Conservation (phyloP, 2,113 vertebrate species). For the Crotalus helleri region DNA sequence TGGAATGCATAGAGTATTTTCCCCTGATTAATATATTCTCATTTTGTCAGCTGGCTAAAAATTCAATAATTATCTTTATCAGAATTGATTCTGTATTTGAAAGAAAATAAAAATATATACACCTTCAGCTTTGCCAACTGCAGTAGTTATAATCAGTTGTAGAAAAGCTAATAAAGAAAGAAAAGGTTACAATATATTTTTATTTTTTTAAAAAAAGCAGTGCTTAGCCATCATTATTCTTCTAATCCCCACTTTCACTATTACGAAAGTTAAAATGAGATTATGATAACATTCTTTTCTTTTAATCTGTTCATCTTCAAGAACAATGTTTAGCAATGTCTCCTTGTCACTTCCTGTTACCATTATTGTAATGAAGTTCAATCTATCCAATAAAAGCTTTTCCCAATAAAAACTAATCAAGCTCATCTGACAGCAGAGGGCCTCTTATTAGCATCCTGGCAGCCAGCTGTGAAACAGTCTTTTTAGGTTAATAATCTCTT, state of each 20-base stretch:
- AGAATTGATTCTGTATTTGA: too few relatives aligned
- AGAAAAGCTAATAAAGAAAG: too few relatives aligned
- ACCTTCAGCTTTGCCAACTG: too few relatives aligned
- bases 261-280: too few relatives aligned
- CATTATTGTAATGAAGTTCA: not conserved
- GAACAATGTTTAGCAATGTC: not conserved
- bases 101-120: too few relatives aligned
- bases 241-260: too few relatives aligned
- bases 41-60: not conserved
- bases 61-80: not conserved
- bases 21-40: not conserved
- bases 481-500: rapidly evolving
- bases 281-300: not conserved
- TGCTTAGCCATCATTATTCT: too few relatives aligned
- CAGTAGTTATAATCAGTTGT: too few relatives aligned
- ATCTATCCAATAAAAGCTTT: not conserved
- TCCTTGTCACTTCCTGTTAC: not conserved
- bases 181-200: too few relatives aligned
- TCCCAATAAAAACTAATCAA: constrained; percentile 6
- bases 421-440: not conserved
- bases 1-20: not conserved
- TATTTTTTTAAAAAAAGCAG: too few relatives aligned
- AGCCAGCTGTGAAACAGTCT: not conserved
- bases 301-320: not conserved
- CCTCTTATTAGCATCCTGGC: constrained; percentile 4